Base-by-base conservation (phyloP, 2,113 vertebrate species). In the Paramormyrops kingsleyae region DNA sequence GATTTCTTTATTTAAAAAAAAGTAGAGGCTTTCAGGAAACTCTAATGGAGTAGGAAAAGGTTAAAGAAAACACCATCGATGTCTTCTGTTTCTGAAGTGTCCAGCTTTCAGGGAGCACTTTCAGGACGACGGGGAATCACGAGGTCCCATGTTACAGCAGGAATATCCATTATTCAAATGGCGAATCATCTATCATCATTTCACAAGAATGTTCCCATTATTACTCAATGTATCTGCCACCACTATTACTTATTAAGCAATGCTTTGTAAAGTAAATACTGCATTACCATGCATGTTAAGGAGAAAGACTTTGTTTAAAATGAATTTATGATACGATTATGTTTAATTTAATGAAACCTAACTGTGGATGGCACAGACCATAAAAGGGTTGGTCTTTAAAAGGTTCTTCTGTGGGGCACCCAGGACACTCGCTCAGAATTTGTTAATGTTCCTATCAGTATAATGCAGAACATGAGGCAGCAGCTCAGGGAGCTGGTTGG, bases 401-500 rank as follows among this genome's bases (percentile, higher is more conserved):
- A 56, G 53, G 88, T 89, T 89, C 90, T 93, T 91, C 88, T 86
- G 91, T 91, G 91, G 92, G 87, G 53, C 62, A 88, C 89, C 90
- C 91, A 46, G 80, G 92, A 88, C 74, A 91, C 87, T 21, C 3
- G 89, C 83, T 93, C 92, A 90, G 89, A 87, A 90, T 92, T 93
- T 42, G 47, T 91, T 93, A 90, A 92, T 90, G 91, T 93, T 93
- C 89, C 92, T 90, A 95, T 94, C 92, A 94, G 93, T 95, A 59
- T 94, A 93, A 94, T 94, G 92, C 93, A 94, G 90, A 88, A 88
- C 92, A 93, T 93, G 92, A 94, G 90, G 83, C 92, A 92, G 92
- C 92, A 91, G 93, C 91, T 91, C 56, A 27, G 59, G 92, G 92
- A 91, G 94, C 21, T 52, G 84, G 83, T 86, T n/a, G 83, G 83